These are phyloP conservation scores for Zygothrica quintamaculata DNA, from an alignment of 2,888 invertebrate genomes.

Conservation along the genomic window DNA sequence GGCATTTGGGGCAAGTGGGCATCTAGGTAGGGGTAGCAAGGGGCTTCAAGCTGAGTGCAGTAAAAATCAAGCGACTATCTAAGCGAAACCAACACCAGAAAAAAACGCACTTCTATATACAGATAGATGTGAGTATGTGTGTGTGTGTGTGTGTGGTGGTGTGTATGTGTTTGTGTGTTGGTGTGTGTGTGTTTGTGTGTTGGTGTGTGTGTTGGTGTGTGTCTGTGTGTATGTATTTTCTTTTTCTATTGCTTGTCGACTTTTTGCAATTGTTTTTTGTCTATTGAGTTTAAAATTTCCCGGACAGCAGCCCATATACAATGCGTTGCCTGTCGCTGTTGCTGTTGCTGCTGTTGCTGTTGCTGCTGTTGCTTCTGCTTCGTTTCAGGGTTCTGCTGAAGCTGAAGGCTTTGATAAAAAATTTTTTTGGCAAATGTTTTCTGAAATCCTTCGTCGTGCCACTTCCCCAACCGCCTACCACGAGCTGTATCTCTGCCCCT, in stretches of 20 bases:
- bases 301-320: conserved; percentile 59
- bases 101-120: conserved; percentile 2
- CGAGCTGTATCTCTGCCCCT: conserved; percentile 7
- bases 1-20: background rate
- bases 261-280: conserved; percentile 62
- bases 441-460: conserved; percentile 65
- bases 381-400: conserved; percentile 40
- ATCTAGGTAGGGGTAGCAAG: conserved; percentile 24
- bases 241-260: conserved; percentile 76
- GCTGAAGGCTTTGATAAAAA: conserved; percentile 81
- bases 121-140: conserved; percentile 10
- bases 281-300: conserved; percentile 80
- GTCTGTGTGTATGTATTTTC: conserved; percentile 52
- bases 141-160: conserved; percentile 9
- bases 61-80: conserved; percentile 76
- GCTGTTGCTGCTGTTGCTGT: conserved; percentile 25
- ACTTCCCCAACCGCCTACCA: conserved; percentile 1
- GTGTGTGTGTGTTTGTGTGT: conserved; percentile 1
- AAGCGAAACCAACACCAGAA: conserved; percentile 18
- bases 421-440: conserved; percentile 75
- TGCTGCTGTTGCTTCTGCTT: conserved; percentile 17
- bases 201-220: conserved; percentile 9
- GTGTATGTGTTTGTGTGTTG: too few relatives aligned
- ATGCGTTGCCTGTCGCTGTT: conserved; percentile 46
- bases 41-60: conserved; percentile 71